phyloP scores from a whole-genome alignment of 2,113 vertebrate genomes.

The Megatriorchis doriae region DNA sequence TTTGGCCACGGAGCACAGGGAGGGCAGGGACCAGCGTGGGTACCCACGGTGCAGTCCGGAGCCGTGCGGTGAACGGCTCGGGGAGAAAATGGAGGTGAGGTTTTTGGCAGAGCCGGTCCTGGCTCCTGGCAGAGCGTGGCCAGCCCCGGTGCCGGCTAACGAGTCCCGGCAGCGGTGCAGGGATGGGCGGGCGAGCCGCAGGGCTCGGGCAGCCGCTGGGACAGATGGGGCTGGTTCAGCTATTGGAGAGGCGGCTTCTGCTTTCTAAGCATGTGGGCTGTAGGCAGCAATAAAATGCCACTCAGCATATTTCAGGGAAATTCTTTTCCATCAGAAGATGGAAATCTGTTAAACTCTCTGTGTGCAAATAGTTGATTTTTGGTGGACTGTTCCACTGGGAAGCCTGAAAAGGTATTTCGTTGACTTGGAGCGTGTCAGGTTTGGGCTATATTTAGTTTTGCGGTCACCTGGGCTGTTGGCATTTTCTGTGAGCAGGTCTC shows the following conservation, averaged over 20 bases:
- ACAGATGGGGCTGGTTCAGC: background rate
- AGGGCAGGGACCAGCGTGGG: background rate
- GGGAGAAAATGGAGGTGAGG: background rate
- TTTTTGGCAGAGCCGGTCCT: background rate
- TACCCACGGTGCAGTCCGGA: background rate
- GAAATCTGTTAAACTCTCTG: background rate
- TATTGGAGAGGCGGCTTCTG: background rate
- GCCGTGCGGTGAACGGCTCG: accelerated
- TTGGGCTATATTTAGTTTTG: background rate
- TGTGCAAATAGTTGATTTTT: background rate
- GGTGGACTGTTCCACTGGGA: background rate
- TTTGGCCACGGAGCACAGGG: accelerated
- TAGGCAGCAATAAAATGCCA: background rate
- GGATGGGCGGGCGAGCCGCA: background rate
- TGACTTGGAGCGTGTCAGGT: accelerated
- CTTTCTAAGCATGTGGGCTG: background rate
- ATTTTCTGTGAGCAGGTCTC: background rate
- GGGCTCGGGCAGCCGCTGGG: background rate
- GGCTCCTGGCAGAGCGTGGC: background rate
- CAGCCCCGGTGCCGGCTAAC: background rate
- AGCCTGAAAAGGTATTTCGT: background rate
- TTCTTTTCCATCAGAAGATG: background rate
- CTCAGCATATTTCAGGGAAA: background rate
- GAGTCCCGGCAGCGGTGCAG: accelerated
- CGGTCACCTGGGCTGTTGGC: background rate